Percentiles rank a stretch among this genome's conserved stretches.
These are phyloP conservation scores for Rhingia campestris DNA, from an alignment of 2,888 invertebrate genomes.

Conservation along the genomic window DNA sequence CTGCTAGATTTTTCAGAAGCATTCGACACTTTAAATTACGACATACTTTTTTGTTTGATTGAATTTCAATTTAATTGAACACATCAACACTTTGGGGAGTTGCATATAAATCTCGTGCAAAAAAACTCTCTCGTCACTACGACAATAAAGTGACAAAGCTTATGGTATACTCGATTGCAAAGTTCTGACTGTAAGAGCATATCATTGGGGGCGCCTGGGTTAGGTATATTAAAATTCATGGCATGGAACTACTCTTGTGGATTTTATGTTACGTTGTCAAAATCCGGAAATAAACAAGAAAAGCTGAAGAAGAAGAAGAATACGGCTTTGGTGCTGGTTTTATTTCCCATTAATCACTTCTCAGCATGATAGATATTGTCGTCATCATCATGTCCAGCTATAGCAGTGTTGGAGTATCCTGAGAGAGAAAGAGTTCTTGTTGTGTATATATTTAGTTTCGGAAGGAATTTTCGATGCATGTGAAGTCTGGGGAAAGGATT, in stretches of 20 bases:
- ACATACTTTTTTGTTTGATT: too few species aligned
- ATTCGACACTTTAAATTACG: too few species aligned
- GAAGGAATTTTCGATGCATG: conserved; percentile 12
- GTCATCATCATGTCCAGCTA: conserved; percentile 13
- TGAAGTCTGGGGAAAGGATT: conserved; percentile 34
- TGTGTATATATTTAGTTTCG: conserved; percentile 21
- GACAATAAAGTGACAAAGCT: conserved; percentile 14
- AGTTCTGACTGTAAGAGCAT: neutral
- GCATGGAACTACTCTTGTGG: conserved; percentile 6
- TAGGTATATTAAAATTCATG: conserved; percentile 44
- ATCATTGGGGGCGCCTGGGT: neutral
- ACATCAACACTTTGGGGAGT: conserved; percentile 13
- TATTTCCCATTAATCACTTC: conserved; percentile 63
- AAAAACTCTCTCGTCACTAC: conserved; percentile 20
- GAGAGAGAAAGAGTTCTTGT: conserved; percentile 1
- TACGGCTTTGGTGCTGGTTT: conserved; percentile 34
- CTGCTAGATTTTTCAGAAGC: too few species aligned
- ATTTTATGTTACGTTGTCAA: conserved; percentile 4
- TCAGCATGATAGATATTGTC: conserved; percentile 42
- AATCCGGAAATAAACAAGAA: conserved; percentile 23
- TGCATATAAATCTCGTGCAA: neutral
- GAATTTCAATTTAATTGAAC: conserved; percentile 33
- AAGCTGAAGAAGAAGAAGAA: neutral
- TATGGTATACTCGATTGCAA: conserved; percentile 3
- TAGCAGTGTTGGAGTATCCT: neutral